Conservation (phyloP, 2,797 vertebrate species). For the Anguilla pacifica region DNA sequence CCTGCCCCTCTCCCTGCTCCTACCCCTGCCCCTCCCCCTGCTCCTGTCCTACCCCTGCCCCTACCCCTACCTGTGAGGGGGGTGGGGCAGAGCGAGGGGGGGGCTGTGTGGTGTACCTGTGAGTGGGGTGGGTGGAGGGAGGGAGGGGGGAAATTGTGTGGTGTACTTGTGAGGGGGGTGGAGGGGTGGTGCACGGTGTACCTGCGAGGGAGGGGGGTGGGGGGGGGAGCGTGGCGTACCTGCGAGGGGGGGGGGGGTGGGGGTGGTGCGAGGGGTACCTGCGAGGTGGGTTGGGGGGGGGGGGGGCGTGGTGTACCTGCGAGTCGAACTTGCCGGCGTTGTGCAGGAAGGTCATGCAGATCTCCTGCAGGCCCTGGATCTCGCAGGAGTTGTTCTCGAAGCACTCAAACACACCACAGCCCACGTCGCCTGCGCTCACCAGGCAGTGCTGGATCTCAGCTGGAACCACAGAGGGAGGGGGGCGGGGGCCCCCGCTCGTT, state of each 20-base stretch:
- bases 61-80: no score
- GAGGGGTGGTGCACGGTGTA: no score
- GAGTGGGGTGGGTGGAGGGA: no score
- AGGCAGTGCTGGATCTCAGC: slow-evolving; percentile 98
- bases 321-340: slow-evolving; percentile 99
- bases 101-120: no score
- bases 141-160: no score
- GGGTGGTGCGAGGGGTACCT: slow-evolving; percentile 46
- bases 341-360: slow-evolving; percentile 98
- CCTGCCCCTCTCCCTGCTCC: no score
- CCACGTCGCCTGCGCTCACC: slow-evolving; percentile 96
- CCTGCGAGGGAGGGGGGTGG: not conserved
- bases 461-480: slow-evolving; percentile 54
- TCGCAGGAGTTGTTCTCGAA: slow-evolving; percentile 99
- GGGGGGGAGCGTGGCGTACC: slow-evolving; percentile 69
- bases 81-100: no score
- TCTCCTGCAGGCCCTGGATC: slow-evolving; percentile 96
- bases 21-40: no score
- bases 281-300: slow-evolving; percentile 49
- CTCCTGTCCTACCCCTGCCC: no score
- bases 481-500: no score
- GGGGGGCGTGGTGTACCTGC: slow-evolving; percentile 79
- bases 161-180: no score
- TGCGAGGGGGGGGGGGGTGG: slow-evolving; percentile 72
- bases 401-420: slow-evolving; percentile 97